Evolutionary conservation across 1,140 invertebrate species (phyloP).

Genomic region (Metaphire vulgaris): DNA sequence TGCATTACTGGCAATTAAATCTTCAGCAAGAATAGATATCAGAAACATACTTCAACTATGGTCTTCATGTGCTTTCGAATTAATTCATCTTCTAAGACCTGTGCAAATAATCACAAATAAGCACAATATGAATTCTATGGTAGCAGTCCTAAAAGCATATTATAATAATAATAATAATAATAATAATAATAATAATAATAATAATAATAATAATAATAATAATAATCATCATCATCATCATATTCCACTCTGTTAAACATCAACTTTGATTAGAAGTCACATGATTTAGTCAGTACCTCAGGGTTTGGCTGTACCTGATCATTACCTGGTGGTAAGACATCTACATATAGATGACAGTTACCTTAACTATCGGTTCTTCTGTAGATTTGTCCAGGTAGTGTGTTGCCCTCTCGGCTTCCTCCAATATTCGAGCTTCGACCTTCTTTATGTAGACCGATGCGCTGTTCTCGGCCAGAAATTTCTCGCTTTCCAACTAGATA

Average conservation of each 20-base stretch:
- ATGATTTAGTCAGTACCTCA: too few species aligned
- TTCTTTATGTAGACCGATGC: constrained; percentile 97
- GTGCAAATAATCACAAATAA: constrained; percentile 1
- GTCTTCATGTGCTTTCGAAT: constrained; percentile 99
- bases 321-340: not conserved
- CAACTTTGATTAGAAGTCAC: too few species aligned
- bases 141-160: too few species aligned
- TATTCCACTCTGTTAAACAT: too few species aligned
- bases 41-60: constrained; percentile 92
- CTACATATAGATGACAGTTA: too few species aligned
- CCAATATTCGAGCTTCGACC: constrained; percentile 91
- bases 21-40: too few species aligned
- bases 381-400: constrained; percentile 97
- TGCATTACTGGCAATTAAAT: too few species aligned
- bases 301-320: too few species aligned
- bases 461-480: constrained; percentile 95
- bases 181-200: too few species aligned
- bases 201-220: too few species aligned
- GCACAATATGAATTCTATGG: not conserved
- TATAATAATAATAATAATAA: too few species aligned
- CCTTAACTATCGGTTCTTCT: constrained; percentile 79
- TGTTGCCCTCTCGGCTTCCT: constrained; percentile 93
- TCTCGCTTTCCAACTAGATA: constrained; percentile 88
- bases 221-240: too few species aligned
- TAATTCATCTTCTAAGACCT: constrained; percentile 93